These are phyloP conservation scores for Ammodytes dubius DNA, from an alignment of 2,113 vertebrate genomes.

Conservation along the genomic window DNA sequence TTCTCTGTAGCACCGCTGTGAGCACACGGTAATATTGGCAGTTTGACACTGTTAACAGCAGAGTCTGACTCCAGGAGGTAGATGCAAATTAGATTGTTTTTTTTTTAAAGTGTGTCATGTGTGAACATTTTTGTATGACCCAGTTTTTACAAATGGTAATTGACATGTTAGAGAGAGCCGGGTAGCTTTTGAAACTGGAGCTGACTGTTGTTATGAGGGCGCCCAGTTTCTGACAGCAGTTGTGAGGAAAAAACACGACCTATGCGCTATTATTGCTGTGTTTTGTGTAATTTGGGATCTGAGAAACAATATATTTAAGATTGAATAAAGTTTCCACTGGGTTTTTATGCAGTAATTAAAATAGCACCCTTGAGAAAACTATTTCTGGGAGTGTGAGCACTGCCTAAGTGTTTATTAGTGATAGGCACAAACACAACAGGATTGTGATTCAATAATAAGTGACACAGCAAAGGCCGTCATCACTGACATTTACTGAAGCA, in stretches of 20 bases:
- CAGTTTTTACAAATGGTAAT: constrained; percentile 40
- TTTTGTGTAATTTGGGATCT: constrained; percentile 34
- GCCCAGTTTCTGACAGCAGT: not conserved
- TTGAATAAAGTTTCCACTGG: constrained; percentile 43
- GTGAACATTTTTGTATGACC: constrained; percentile 34
- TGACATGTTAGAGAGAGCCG: constrained; percentile 12
- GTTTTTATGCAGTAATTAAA: constrained; percentile 51
- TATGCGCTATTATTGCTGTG: constrained; percentile 7
- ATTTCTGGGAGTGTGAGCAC: constrained; percentile 45
- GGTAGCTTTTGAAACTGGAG: constrained; percentile 9
- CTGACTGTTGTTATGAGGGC: not conserved
- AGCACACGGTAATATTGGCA: constrained; percentile 39
- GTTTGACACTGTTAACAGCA: constrained; percentile 39
- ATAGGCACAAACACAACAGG: constrained; percentile 43
- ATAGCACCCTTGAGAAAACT: constrained; percentile 32
- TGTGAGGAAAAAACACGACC: constrained; percentile 23
- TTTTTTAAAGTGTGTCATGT: constrained; percentile 22
- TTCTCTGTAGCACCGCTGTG: constrained; percentile 43
- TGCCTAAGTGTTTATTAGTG: constrained; percentile 55
- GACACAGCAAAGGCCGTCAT: not conserved
- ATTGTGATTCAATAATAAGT: constrained; percentile 13
- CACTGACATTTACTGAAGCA: no score
- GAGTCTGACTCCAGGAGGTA: constrained; percentile 35
- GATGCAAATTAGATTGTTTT: constrained; percentile 36
- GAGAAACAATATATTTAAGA: constrained; percentile 23